Evolutionary conservation across 2,797 vertebrate genomes (phyloP).

Genomic region (Anguilla obscura): DNA sequence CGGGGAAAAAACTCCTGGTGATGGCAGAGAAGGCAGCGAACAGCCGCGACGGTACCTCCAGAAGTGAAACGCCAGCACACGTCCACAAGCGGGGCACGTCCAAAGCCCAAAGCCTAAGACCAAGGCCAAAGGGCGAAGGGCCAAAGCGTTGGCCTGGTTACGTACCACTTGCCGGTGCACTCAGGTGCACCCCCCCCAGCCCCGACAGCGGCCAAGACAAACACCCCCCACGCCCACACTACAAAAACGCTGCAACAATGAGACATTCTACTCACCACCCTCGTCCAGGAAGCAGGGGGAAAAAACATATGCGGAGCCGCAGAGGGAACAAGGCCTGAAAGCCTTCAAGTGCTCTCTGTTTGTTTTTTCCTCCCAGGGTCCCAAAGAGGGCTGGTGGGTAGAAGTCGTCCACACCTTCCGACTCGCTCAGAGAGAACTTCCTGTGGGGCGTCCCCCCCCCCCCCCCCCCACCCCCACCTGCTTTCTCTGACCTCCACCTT

Average conservation of each 20-base stretch:
- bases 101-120: too few species aligned
- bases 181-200: conserved; percentile 49
- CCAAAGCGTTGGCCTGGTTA: not conserved
- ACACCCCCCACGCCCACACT: conserved; percentile 50
- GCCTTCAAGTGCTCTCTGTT: conserved; percentile 36
- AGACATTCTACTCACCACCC: conserved; percentile 69
- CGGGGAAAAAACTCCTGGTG: not conserved
- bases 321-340: conserved; percentile 54
- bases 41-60: not conserved
- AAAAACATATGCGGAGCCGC: conserved; percentile 58
- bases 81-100: not conserved
- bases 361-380: conserved; percentile 23
- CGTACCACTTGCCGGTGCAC: conserved; percentile 19
- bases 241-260: conserved; percentile 57
- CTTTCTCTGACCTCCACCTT: not conserved
- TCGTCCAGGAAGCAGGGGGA: conserved; percentile 60
- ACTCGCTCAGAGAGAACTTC: conserved; percentile 11
- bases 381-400: conserved; percentile 13
- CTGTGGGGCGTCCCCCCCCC: conserved; percentile 14
- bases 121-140: not conserved
- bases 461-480: not conserved
- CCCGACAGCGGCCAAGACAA: conserved; percentile 58
- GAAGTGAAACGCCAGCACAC: too few species aligned
- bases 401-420: conserved; percentile 23
- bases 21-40: not conserved